phyloP scores from a whole-genome alignment of 2,888 invertebrate species.

The Harpalus rufipes region DNA sequence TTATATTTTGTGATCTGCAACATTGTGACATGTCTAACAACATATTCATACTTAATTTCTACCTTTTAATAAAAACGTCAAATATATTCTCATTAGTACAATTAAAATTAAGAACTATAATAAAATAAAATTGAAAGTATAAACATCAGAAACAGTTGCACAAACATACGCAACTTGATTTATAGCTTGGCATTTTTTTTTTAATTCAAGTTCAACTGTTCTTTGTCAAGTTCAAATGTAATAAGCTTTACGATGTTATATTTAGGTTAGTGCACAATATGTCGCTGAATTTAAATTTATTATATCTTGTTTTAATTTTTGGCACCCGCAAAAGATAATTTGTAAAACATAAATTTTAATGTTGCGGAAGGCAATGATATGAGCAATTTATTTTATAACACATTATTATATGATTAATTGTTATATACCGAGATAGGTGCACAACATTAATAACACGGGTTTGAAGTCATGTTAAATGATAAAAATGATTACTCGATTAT shows the following conservation, averaged over 20 bases:
- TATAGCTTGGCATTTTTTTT: slow-evolving; percentile 12
- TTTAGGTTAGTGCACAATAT: slow-evolving; percentile 19
- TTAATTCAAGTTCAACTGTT: slow-evolving; percentile 28
- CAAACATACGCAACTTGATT: slow-evolving; percentile 29
- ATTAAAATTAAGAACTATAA: slow-evolving; percentile 1
- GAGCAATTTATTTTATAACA: not conserved
- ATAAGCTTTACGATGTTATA: slow-evolving; percentile 22
- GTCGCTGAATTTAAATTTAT: slow-evolving; percentile 10
- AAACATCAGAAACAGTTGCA: slow-evolving; percentile 11
- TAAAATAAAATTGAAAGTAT: slow-evolving; percentile 19
- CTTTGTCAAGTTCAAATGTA: slow-evolving; percentile 23
- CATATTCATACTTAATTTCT: not conserved
- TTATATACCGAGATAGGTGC: too few species aligned
- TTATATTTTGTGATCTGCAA: slow-evolving; percentile 8
- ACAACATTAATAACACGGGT: too few species aligned
- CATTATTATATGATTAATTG: not conserved
- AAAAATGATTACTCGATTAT: too few species aligned
- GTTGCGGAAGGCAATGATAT: not conserved
- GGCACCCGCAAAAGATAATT: slow-evolving; percentile 24
- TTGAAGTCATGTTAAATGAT: too few species aligned
- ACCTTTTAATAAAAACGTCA: slow-evolving; percentile 20
- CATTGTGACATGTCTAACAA: slow-evolving; percentile 17
- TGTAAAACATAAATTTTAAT: not conserved
- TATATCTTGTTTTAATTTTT: slow-evolving; percentile 41
- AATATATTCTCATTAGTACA: slow-evolving; percentile 35